Evolutionary conservation across 2,888 invertebrate species (phyloP).

Genomic region (Yponomeuta malinellus): DNA sequence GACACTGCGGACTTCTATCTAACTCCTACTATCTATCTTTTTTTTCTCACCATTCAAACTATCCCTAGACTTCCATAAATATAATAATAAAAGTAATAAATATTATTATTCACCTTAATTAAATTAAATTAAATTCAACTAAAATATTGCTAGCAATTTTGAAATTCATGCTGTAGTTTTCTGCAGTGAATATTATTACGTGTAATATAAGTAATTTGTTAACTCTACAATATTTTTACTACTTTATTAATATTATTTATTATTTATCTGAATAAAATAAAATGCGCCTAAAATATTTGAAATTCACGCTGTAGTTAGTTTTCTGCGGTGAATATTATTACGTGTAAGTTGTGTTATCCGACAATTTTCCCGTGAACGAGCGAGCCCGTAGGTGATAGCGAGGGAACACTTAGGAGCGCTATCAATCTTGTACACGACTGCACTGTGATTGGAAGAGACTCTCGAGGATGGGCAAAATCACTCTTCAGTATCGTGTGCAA

Average conservation of each 20-base stretch:
- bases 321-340: background rate
- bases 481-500: background rate
- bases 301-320: background rate
- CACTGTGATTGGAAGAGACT: conserved; percentile 28
- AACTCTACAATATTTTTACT: too few relatives aligned
- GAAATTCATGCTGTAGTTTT: background rate
- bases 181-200: background rate
- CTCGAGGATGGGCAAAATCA: background rate
- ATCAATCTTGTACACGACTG: conserved; percentile 38
- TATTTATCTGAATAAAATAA: too few relatives aligned
- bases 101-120: too few relatives aligned
- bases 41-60: too few relatives aligned
- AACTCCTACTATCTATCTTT: too few relatives aligned
- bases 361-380: conserved; percentile 5
- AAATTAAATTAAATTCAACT: too few relatives aligned
- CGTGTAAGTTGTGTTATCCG: conserved; percentile 10
- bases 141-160: too few relatives aligned
- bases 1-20: too few relatives aligned
- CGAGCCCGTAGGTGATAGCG: conserved; percentile 32
- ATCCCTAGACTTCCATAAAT: too few relatives aligned
- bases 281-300: too few relatives aligned
- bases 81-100: too few relatives aligned
- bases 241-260: too few relatives aligned
- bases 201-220: background rate
- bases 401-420: conserved; percentile 41